Percentiles rank a stretch among this genome's conserved stretches.
phyloP scores from a whole-genome alignment of 2,797 vertebrate species.

The Myoxocephalus aenaeus region DNA sequence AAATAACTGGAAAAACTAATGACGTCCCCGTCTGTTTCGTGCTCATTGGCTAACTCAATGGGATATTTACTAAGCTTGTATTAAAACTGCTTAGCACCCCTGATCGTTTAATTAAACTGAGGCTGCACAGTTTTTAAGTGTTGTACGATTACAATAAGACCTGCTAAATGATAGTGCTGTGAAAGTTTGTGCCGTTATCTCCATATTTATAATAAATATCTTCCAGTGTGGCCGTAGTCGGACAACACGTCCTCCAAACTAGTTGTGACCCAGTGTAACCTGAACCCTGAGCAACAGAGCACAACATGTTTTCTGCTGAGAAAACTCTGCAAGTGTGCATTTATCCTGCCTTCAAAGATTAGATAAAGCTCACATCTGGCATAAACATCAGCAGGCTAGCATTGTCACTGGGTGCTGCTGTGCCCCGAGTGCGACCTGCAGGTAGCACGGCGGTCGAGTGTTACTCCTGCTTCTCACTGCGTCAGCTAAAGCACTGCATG shows the following conservation, averaged over 20 bases:
- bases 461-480: neutral
- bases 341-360: neutral
- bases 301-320: neutral
- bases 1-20: neutral
- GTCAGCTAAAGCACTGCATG: conserved; percentile 1
- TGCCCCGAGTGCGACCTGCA: neutral
- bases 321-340: neutral
- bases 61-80: neutral
- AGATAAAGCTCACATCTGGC: neutral
- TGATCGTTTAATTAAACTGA: no score
- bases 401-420: neutral
- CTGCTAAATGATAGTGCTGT: no score
- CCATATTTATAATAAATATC: no score
- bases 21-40: no score
- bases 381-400: neutral
- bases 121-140: no score
- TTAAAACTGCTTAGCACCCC: neutral
- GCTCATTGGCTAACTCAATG: neutral
- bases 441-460: neutral
- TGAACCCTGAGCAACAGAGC: no score
- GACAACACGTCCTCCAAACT: no score
- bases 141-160: no score
- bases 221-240: no score
- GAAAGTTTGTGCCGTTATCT: no score
- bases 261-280: no score